Percentiles rank a stretch among this genome's conserved stretches.
phyloP scores from a whole-genome alignment of 1,140 invertebrate species.

The Gonatopus flavifemur region DNA sequence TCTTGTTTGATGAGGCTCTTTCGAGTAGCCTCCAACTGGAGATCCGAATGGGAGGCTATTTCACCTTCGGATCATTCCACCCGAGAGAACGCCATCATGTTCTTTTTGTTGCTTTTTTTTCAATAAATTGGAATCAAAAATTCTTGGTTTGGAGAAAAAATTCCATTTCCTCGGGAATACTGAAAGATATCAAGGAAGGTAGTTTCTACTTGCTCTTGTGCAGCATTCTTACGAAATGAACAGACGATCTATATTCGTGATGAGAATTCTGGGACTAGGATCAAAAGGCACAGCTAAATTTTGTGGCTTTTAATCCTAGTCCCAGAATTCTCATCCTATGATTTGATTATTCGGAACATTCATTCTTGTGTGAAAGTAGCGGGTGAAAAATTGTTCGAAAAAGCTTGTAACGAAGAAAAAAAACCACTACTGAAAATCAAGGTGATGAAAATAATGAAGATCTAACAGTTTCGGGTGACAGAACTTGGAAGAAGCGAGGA shows the following conservation, averaged over 20 bases:
- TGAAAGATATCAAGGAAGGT: too few species aligned
- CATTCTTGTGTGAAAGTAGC: slow-evolving; percentile 11
- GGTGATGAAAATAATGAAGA: slow-evolving; percentile 9
- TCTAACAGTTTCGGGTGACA: slow-evolving; percentile 10
- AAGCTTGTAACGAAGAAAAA: slow-evolving; percentile 13
- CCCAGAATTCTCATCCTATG: slow-evolving; percentile 6
- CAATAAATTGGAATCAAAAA: too few species aligned
- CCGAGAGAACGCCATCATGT: too few species aligned
- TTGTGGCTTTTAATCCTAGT: slow-evolving; percentile 13
- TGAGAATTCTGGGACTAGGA: slow-evolving; percentile 8
- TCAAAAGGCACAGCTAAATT: slow-evolving; percentile 9
- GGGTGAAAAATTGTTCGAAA: slow-evolving; percentile 9
- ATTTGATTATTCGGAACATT: slow-evolving; percentile 12
- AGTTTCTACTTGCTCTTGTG: too few species aligned
- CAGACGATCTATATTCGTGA: slow-evolving; percentile 8
- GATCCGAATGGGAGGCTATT: too few species aligned
- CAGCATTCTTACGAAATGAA: slow-evolving; percentile 1
- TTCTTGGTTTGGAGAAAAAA: too few species aligned
- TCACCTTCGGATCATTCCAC: too few species aligned
- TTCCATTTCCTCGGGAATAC: too few species aligned
- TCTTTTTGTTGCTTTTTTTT: too few species aligned
- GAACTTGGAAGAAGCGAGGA: slow-evolving; percentile 13
- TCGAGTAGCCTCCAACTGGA: too few species aligned
- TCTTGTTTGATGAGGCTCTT: too few species aligned
- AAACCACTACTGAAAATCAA: slow-evolving; percentile 9